Evolutionary conservation across 1,140 invertebrate genomes (phyloP), one percentile per base, ranked within the genome.

Genomic region (Drosophila quadrilineata): DNA sequence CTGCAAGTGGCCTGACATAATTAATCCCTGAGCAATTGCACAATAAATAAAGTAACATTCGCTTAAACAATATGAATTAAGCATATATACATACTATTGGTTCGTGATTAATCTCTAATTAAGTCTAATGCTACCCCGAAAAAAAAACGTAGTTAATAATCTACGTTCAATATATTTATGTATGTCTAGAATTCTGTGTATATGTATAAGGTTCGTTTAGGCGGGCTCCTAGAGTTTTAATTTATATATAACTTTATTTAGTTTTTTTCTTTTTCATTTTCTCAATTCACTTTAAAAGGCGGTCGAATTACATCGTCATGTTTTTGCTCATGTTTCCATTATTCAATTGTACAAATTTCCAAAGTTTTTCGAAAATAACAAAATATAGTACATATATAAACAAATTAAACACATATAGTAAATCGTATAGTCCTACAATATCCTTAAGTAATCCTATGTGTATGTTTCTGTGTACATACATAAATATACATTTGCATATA

Each of bases 151-250:
- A n/a, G n/a, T n/a, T n/a, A n/a, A 58, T 53, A 53, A 36, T 64
- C 38, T 67, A 62, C 54, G 35, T 54, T 35, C 57, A 38, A 16
- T 53, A 50, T 53, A 40, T 26, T 49, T 66, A 12, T 50, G 12
- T 36, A 57, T 46, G 57, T 28, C 24, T 38, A 28, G 46, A 40
- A 41, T 54, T n/a, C 17, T 40, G 21, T 59, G 35, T 73, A 41
- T 59, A n/a, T n/a, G n/a, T n/a, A 60, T 36, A 41, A 40, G 71
- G 29, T 38, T 35, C 12, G 43, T 57, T 57, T 71, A 72, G 73
- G 74, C 74, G 74, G 72, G 71, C 43, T 52, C 65, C 38, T 64
- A 57, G 45, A 65, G 21, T 31, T 49, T 64, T 48, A 38, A n/a
- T n/a, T n/a, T n/a, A n/a, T n/a, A n/a, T n/a, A n/a, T n/a, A n/a